phyloP scores from a whole-genome alignment of 2,797 vertebrate genomes.

The Characodon lateralis region DNA sequence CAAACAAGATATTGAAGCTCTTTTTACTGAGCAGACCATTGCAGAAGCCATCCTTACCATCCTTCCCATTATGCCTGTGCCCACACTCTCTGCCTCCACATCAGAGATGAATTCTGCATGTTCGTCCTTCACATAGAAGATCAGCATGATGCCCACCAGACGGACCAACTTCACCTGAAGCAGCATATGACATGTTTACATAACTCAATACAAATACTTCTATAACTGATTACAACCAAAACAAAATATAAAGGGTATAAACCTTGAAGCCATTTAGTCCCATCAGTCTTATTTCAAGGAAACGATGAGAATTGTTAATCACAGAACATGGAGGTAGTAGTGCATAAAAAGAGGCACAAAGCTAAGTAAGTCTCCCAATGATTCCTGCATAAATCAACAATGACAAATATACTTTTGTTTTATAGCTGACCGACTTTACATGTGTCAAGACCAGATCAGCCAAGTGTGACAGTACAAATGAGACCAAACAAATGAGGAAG shows the following conservation, averaged over 20 bases:
- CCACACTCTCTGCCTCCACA: slow-evolving; percentile 91
- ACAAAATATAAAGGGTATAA: not conserved
- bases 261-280: not conserved
- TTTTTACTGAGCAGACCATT: not conserved
- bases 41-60: slow-evolving; percentile 84
- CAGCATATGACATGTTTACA: slow-evolving; percentile 26
- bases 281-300: slow-evolving; percentile 5
- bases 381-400: slow-evolving; percentile 8
- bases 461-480: slow-evolving; percentile 30
- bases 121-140: slow-evolving; percentile 90
- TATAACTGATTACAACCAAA: not conserved
- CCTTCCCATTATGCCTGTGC: slow-evolving; percentile 97
- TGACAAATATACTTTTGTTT: slow-evolving; percentile 9
- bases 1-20: not conserved
- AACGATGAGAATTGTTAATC: slow-evolving; percentile 13
- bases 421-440: slow-evolving; percentile 8
- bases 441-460: slow-evolving; percentile 30
- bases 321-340: not conserved
- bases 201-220: not conserved
- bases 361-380: not conserved
- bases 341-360: not conserved
- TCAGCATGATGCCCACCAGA: slow-evolving; percentile 95
- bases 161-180: slow-evolving; percentile 91
- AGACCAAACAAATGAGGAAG: slow-evolving; percentile 34
- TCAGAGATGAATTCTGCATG: slow-evolving; percentile 88